Base-by-base conservation (phyloP, 2,888 invertebrate species). In the Chloroclysta siterata region DNA sequence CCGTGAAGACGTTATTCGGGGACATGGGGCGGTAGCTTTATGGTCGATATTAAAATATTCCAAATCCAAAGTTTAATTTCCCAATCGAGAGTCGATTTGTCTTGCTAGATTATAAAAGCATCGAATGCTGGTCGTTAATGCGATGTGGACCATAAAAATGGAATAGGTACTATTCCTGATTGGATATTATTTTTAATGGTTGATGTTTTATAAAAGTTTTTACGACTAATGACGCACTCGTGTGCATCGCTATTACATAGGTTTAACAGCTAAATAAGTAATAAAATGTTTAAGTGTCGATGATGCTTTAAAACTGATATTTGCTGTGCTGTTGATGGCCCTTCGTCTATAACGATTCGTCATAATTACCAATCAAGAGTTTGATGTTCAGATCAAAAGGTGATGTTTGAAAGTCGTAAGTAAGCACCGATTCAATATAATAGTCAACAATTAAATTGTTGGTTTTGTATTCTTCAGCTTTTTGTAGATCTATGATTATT, bases 1-100 rank as follows among this genome's bases (percentile, higher is more conserved):
- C 78, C 81, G 82, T 82, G 82, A 82, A 84, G 79, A 84, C 72
- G 80, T 83, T 81, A 81, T 74, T 70, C 68, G 66, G 73, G 73
- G 72, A 68, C 72, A 71, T 75, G 72, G 69, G 88, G 89, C 92
- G 92, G 92, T 92, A 91, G 92, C 91, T 89, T 90, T 87, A 90
- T 86, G 79, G 79, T 78, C 70, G 71, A 74, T 82, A 82, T 84
- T 83, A 82, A 83, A 68, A 68, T 70, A 69, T 66, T 63, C 63
- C 55, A 66, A 61, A 65, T 53, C 65, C 71, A 71, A 66, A 60
- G 66, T 82, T 81, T 79, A 80, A 77, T 78, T 76, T 79, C 72
- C 82, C 78, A 81, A 83, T 82, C 81, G 82, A 75, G 79, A 78
- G 73, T 73, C 86, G 85, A 91, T 92, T 90, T 85, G 89, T 88